Evolutionary conservation across 2,888 invertebrate genomes (phyloP).

Genomic region (Hartigia nigra): DNA sequence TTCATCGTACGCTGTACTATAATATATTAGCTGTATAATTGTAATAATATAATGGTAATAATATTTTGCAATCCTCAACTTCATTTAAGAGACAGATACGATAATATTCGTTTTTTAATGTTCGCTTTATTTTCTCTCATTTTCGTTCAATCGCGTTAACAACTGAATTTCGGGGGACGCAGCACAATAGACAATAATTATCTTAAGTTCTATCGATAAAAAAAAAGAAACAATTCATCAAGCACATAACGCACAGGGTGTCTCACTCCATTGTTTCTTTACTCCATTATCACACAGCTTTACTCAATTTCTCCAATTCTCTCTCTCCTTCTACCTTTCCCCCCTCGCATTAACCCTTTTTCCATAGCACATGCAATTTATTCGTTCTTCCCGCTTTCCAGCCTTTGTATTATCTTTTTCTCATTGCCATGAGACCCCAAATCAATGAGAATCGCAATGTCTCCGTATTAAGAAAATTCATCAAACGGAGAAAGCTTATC

Average conservation of each 20-base stretch:
- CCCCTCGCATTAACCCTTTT: not conserved
- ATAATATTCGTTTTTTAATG: constrained; percentile 40
- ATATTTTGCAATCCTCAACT: constrained; percentile 59
- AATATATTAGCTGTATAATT: constrained; percentile 53
- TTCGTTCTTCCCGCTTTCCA: not conserved
- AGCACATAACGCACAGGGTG: constrained; percentile 20
- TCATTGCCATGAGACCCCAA: not conserved
- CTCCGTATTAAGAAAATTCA: not conserved
- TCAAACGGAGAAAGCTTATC: not conserved
- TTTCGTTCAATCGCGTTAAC: constrained; percentile 44
- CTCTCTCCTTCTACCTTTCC: constrained; percentile 1
- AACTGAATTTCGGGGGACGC: constrained; percentile 53
- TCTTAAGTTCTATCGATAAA: constrained; percentile 56
- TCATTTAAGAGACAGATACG: constrained; percentile 55
- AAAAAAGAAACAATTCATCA: constrained; percentile 51
- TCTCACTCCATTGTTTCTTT: constrained; percentile 3
- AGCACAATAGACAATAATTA: constrained; percentile 49
- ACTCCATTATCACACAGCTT: constrained; percentile 1
- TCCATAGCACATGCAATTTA: not conserved
- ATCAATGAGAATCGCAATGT: not conserved
- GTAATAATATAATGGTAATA: constrained; percentile 58
- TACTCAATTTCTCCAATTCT: not conserved
- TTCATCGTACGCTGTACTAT: constrained; percentile 20
- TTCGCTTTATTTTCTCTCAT: constrained; percentile 39
- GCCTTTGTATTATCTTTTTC: not conserved